phyloP scores from a whole-genome alignment of 2,888 invertebrate genomes.

The Cephus spinipes region DNA sequence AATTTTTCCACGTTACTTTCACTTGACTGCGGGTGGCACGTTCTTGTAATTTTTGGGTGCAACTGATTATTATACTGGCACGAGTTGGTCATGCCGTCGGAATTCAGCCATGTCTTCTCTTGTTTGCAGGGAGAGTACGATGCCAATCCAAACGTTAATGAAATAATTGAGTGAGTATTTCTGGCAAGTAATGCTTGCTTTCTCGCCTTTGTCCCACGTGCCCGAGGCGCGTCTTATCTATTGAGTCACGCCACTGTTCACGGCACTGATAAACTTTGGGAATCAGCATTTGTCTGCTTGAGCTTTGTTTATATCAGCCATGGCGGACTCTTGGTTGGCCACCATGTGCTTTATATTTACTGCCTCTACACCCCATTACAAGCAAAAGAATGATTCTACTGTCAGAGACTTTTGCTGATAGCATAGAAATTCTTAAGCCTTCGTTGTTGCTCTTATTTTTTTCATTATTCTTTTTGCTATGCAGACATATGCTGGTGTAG shows the following conservation, averaged over 20 bases:
- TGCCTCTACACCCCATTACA: neutral
- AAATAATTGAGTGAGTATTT: conserved; percentile 81
- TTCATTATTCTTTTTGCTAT: neutral
- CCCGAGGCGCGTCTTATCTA: neutral
- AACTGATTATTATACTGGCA: neutral
- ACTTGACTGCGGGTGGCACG: neutral
- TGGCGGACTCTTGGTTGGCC: neutral
- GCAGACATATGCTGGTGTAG: neutral
- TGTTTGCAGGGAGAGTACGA: conserved; percentile 80
- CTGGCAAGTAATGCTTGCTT: neutral
- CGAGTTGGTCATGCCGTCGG: neutral
- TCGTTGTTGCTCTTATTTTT: neutral
- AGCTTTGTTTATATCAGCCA: neutral
- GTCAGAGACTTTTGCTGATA: neutral
- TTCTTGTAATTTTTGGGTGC: neutral
- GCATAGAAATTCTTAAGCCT: neutral
- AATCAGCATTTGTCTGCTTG: neutral
- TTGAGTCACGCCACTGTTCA: neutral
- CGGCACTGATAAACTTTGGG: neutral
- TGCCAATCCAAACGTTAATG: conserved; percentile 82
- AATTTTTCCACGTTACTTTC: conserved; percentile 18
- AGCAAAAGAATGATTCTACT: neutral
- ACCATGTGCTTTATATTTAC: neutral
- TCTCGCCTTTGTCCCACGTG: neutral
- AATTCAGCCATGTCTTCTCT: conserved; percentile 3